phyloP scores from a whole-genome alignment of 2,888 invertebrate genomes.

The Dryococelus australis region DNA sequence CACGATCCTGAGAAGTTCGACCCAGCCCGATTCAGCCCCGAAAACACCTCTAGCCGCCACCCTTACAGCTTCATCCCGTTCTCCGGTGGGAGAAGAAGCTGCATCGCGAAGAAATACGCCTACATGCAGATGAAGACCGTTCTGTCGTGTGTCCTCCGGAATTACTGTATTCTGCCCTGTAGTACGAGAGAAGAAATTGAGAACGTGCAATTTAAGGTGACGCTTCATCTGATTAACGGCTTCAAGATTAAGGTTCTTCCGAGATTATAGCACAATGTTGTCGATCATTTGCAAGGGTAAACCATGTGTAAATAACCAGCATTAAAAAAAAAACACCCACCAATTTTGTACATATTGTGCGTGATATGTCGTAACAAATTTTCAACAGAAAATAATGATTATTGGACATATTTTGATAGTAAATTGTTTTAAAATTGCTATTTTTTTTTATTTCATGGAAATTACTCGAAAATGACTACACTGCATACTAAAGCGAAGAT shows the following conservation, averaged over 20 bases:
- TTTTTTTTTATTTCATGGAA: too few relatives aligned
- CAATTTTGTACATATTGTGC: too few relatives aligned
- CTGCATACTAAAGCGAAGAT: too few relatives aligned
- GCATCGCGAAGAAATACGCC: background rate
- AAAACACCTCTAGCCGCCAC: background rate
- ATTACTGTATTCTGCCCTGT: background rate
- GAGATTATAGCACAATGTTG: background rate
- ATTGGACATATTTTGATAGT: too few relatives aligned
- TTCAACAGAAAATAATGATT: too few relatives aligned
- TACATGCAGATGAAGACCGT: background rate
- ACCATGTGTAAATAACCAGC: too few relatives aligned
- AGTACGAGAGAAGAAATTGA: background rate
- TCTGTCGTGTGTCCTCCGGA: background rate
- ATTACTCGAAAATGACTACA: too few relatives aligned
- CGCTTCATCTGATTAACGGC: background rate
- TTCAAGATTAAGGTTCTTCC: background rate
- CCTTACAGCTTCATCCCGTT: background rate
- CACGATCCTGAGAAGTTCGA: background rate
- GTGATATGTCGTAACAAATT: too few relatives aligned
- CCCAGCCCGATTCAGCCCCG: background rate
- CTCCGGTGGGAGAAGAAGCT: background rate
- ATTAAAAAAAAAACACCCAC: too few relatives aligned
- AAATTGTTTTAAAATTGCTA: too few relatives aligned
- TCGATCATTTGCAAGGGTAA: too few relatives aligned
- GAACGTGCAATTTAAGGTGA: background rate